A percentile compares a stretch with the other conserved stretches of the same genome.
Conservation (phyloP, 1,140 invertebrate genomes). For the Drosophila cardini region DNA sequence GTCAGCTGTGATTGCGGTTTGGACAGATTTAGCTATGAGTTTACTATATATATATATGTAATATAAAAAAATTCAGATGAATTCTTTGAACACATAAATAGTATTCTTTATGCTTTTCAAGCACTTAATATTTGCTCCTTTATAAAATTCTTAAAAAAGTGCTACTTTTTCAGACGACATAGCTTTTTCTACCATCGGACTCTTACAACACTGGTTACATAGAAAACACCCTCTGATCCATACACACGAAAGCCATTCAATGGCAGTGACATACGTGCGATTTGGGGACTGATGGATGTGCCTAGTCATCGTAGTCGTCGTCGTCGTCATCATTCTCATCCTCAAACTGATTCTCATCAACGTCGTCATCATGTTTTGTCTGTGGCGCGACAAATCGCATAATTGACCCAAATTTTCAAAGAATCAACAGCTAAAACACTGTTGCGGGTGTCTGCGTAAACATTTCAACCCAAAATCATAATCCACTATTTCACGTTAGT, state of each 20-base stretch:
- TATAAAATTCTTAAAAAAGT: too few relatives aligned
- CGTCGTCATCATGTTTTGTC: constrained; percentile 37
- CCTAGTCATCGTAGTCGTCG: constrained; percentile 3
- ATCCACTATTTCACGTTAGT: constrained; percentile 44
- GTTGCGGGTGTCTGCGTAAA: neutral
- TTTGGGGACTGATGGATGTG: constrained; percentile 68
- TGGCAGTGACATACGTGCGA: constrained; percentile 59
- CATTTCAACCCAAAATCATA: constrained; percentile 7
- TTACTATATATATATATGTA: too few relatives aligned
- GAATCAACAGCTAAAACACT: constrained; percentile 37
- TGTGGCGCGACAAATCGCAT: constrained; percentile 79
- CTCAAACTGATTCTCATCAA: too few relatives aligned
- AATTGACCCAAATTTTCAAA: constrained; percentile 80
- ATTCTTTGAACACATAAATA: too few relatives aligned
- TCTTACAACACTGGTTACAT: neutral
- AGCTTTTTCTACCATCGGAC: neutral
- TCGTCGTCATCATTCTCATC: neutral
- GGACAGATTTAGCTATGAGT: too few relatives aligned
- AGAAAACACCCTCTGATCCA: neutral
- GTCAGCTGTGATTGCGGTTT: too few relatives aligned
- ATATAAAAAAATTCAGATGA: too few relatives aligned
- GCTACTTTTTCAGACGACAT: too few relatives aligned
- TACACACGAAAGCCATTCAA: constrained; percentile 55
- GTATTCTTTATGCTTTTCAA: too few relatives aligned
- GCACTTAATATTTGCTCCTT: too few relatives aligned